Percentiles rank a stretch among this genome's conserved stretches.
These are phyloP conservation scores for Lumbricus terrestris DNA, from an alignment of 2,888 invertebrate genomes.

Conservation along the genomic window DNA sequence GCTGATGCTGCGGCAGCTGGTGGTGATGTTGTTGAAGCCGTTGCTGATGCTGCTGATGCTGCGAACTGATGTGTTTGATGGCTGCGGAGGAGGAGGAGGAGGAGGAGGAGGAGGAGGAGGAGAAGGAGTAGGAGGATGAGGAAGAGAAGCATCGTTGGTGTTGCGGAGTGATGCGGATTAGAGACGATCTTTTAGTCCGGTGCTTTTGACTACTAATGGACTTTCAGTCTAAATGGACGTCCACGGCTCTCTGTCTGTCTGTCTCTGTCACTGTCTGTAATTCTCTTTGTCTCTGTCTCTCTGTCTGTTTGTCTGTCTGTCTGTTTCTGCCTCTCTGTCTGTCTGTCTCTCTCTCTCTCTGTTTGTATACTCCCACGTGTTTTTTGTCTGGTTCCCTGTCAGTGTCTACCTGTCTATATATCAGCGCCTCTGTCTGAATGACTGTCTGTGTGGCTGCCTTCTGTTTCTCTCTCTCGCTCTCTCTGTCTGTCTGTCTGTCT, in stretches of 20 bases:
- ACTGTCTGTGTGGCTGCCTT: neutral
- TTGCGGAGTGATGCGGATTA: neutral
- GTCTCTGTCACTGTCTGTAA: neutral
- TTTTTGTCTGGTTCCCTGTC: too few species aligned
- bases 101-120: too few species aligned
- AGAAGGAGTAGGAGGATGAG: too few species aligned
- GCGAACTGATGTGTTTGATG: neutral
- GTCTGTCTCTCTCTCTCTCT: neutral
- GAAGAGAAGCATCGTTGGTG: neutral
- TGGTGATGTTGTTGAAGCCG: neutral
- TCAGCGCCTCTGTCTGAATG: too few species aligned
- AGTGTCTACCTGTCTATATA: neutral
- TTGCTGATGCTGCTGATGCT: neutral
- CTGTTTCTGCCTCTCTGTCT: neutral
- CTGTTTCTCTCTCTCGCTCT: neutral
- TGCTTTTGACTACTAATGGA: neutral
- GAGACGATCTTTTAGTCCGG: neutral
- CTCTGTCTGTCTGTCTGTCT: neutral
- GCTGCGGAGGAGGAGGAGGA: neutral
- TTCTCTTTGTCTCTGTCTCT: neutral
- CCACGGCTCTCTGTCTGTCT: neutral
- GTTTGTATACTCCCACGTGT: neutral
- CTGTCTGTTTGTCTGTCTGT: neutral
- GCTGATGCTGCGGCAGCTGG: neutral
- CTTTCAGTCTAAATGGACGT: neutral